Conservation (phyloP, 1,140 invertebrate species). For the Drosophila sp. region DNA sequence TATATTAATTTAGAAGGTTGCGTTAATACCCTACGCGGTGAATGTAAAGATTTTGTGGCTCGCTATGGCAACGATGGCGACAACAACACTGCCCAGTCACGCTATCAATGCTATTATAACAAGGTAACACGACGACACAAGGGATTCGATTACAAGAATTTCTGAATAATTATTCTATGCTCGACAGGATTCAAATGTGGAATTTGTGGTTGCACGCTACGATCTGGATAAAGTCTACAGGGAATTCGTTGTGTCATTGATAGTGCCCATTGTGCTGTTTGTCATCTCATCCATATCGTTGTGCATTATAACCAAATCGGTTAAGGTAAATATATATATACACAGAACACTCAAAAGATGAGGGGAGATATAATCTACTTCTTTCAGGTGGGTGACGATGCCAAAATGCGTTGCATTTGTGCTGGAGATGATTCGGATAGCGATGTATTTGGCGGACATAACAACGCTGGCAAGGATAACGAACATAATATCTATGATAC, state of each 20-base stretch:
- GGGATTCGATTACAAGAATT: no score
- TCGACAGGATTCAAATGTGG: constrained; percentile 76
- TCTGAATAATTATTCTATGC: constrained; percentile 59
- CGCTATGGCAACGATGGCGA: constrained; percentile 93
- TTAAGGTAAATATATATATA: constrained; percentile 66
- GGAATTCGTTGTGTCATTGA: constrained; percentile 91
- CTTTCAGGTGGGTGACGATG: constrained; percentile 88
- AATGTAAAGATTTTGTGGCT: constrained; percentile 92
- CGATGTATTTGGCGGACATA: constrained; percentile 53
- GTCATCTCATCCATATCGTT: constrained; percentile 91
- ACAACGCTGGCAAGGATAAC: constrained; percentile 32
- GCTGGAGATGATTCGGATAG: constrained; percentile 83
- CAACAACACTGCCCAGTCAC: constrained; percentile 92
- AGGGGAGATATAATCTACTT: not conserved
- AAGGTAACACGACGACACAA: constrained; percentile 51
- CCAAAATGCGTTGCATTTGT: constrained; percentile 93
- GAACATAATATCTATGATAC: constrained; percentile 59
- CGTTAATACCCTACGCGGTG: constrained; percentile 93
- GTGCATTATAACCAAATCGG: constrained; percentile 82
- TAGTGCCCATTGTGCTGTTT: constrained; percentile 91
- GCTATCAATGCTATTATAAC: constrained; percentile 93
- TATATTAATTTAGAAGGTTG: constrained; percentile 94
- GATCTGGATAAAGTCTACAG: constrained; percentile 90
- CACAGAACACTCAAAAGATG: not conserved
- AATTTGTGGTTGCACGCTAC: constrained; percentile 86